phyloP scores from a whole-genome alignment of 1,140 invertebrate genomes.

The Drosophila willistoni region DNA sequence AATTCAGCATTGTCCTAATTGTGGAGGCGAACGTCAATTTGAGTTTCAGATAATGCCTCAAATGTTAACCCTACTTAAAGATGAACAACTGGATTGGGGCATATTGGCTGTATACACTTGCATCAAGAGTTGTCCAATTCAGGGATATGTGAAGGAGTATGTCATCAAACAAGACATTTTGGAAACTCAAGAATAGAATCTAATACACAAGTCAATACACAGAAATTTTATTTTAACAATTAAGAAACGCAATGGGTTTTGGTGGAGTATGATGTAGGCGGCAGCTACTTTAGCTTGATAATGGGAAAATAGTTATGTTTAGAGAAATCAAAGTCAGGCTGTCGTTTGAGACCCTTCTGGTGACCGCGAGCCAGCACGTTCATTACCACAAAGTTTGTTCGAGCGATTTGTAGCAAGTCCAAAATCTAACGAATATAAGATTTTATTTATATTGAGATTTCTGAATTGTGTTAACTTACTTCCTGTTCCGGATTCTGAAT shows the following conservation, averaged over 20 bases:
- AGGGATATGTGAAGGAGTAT: constrained; percentile 89
- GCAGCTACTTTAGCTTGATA: constrained; percentile 87
- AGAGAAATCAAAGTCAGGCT: constrained; percentile 95
- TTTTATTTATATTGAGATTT: neutral
- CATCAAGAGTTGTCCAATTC: constrained; percentile 87
- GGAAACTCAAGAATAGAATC: constrained; percentile 30
- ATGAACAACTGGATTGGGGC: constrained; percentile 95
- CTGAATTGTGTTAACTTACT: constrained; percentile 84
- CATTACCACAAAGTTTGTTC: constrained; percentile 97
- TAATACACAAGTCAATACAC: constrained; percentile 42
- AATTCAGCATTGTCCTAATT: constrained; percentile 90
- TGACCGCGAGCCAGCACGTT: constrained; percentile 95
- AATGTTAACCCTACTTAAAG: constrained; percentile 89
- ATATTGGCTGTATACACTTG: constrained; percentile 94
- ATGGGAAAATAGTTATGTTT: constrained; percentile 95
- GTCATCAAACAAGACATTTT: constrained; percentile 94
- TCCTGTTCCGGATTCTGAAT: constrained; percentile 91
- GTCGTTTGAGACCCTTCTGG: constrained; percentile 91
- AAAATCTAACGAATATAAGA: constrained; percentile 86
- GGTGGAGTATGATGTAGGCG: neutral
- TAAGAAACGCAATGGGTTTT: constrained; percentile 42
- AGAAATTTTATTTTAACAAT: constrained; percentile 59
- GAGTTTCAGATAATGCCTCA: constrained; percentile 99
- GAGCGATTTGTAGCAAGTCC: constrained; percentile 93
- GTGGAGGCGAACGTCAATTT: constrained; percentile 90